Conservation (phyloP, 23 tunicate genomes). For the Trididemnum clinides region DNA sequence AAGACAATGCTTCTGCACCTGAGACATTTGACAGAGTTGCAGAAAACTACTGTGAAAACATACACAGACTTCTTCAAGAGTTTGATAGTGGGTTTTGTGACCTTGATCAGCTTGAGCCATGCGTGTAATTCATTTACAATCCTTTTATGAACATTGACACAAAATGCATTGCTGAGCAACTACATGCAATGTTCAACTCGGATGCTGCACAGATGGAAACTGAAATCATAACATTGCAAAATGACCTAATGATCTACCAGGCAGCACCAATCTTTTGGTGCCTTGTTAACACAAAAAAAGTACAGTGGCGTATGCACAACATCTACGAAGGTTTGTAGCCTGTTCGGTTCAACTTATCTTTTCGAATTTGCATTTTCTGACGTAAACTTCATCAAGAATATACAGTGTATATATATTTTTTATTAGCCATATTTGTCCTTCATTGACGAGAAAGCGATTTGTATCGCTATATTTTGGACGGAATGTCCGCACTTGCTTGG, state of each 20-base stretch:
- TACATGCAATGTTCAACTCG: background rate
- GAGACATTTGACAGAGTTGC: no score
- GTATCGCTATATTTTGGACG: no score
- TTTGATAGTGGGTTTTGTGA: background rate
- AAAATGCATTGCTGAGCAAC: constrained; percentile 9
- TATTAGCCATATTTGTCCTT: no score
- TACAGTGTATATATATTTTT: no score
- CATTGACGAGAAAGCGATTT: no score
- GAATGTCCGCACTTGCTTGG: no score
- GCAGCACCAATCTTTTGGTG: background rate
- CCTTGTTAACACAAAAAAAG: background rate
- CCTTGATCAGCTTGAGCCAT: background rate
- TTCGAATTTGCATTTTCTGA: background rate
- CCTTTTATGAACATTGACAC: constrained; percentile 16
- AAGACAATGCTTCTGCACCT: no score
- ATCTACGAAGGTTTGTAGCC: background rate
- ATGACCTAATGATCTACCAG: background rate
- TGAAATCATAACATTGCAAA: background rate
- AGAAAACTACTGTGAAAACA: background rate
- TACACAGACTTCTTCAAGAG: constrained; percentile 15
- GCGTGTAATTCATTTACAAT: background rate
- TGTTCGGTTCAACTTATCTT: background rate
- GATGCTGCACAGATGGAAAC: background rate
- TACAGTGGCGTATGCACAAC: no score
- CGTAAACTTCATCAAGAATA: background rate